phyloP scores from a whole-genome alignment of 2,113 vertebrate species.

The Polypterus senegalus region DNA sequence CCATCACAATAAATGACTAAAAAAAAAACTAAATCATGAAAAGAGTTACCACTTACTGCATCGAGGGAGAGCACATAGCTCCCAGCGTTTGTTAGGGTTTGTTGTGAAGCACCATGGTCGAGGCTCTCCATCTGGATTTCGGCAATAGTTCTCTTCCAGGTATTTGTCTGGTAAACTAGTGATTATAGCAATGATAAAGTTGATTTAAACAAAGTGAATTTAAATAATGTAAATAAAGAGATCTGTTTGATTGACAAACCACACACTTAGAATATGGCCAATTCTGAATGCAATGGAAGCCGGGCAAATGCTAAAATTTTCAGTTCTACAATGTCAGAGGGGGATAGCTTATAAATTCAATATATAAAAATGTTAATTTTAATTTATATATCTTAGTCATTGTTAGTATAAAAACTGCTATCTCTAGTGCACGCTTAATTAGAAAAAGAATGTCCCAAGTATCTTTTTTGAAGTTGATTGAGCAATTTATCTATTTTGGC shows the following conservation, averaged over 20 bases:
- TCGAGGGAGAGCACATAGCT: conserved; percentile 66
- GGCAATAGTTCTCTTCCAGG: conserved; percentile 77
- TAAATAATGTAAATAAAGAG: background rate
- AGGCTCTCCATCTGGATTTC: conserved; percentile 84
- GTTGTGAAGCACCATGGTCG: conserved; percentile 86
- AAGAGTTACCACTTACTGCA: conserved; percentile 57
- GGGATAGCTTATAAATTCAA: background rate
- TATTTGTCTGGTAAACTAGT: conserved; percentile 75
- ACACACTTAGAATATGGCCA: background rate
- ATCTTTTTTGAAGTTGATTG: no score
- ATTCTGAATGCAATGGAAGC: background rate
- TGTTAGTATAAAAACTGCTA: no score
- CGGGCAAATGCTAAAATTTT: background rate
- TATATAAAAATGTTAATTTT: no score
- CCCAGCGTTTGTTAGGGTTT: conserved; percentile 66
- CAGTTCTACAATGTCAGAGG: background rate
- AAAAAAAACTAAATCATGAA: background rate
- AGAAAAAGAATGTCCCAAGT: no score
- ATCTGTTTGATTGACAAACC: background rate
- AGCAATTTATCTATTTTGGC: no score
- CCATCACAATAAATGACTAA: no score
- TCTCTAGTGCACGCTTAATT: no score
- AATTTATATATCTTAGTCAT: no score
- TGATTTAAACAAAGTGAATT: background rate
- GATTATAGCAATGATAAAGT: background rate